These are phyloP conservation scores for Lagothrix lagotricha DNA, from an alignment of 2,797 vertebrate species.

Conservation along the genomic window DNA sequence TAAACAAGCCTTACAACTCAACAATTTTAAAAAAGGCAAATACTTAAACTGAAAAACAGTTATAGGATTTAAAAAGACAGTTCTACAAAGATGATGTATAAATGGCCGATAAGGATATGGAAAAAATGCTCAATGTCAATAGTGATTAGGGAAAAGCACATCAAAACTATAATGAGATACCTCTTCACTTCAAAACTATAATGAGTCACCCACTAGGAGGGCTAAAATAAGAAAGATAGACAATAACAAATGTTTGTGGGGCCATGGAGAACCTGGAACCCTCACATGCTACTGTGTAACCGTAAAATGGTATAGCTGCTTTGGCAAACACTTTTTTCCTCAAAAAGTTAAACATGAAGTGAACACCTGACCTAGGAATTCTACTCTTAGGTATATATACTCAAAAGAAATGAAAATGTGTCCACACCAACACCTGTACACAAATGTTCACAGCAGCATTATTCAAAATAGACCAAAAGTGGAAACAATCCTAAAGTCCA, in stretches of 20 bases:
- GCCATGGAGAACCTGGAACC: not conserved
- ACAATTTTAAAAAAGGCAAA: not conserved
- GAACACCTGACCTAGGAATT: not conserved
- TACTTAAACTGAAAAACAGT: not conserved
- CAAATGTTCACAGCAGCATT: not conserved
- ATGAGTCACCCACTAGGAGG: not conserved
- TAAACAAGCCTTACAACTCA: not conserved
- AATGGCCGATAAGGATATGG: not conserved
- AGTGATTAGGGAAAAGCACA: not conserved
- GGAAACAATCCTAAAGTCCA: not conserved
- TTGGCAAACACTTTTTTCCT: not conserved
- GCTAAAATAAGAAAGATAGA: not conserved
- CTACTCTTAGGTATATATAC: not conserved
- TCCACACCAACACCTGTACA: not conserved
- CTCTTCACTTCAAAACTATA: not conserved
- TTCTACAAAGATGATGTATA: slow-evolving; percentile 1
- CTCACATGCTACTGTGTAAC: not conserved
- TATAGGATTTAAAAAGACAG: not conserved
- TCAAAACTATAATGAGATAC: not conserved
- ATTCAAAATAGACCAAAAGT: not conserved
- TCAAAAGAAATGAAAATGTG: not conserved
- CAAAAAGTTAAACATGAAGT: not conserved
- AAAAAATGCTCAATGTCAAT: not conserved
- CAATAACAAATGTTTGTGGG: not conserved
- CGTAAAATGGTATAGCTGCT: not conserved